phyloP scores from a whole-genome alignment of 1,140 invertebrate genomes.

The Macrobrachium nipponense region DNA sequence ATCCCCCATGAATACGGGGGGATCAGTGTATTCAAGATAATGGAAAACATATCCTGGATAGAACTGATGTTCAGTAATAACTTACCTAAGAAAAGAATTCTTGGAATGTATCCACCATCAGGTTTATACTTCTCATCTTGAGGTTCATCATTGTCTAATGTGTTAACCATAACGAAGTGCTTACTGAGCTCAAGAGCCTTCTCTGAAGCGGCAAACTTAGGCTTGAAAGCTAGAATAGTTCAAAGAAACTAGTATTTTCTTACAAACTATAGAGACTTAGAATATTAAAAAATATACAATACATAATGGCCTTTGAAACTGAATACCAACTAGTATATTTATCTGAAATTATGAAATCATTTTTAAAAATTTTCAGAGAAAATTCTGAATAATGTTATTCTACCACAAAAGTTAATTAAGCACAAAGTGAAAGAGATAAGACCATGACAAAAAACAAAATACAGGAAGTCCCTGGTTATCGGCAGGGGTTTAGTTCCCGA shows the following conservation, averaged over 20 bases:
- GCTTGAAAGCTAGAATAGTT: constrained; percentile 38
- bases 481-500: too few species aligned
- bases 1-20: too few species aligned
- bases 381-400: too few species aligned
- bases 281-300: too few species aligned
- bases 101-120: constrained; percentile 51
- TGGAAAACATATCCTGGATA: neutral
- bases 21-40: neutral
- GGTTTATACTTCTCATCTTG: constrained; percentile 33
- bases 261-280: neutral
- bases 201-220: constrained; percentile 48
- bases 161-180: constrained; percentile 52
- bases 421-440: too few species aligned
- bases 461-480: too few species aligned
- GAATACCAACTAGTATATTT: too few species aligned
- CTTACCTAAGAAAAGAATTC: constrained; percentile 49
- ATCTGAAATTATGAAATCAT: too few species aligned
- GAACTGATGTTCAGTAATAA: neutral
- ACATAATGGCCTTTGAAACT: too few species aligned
- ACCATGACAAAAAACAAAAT: too few species aligned
- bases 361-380: too few species aligned
- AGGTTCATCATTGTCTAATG: constrained; percentile 47
- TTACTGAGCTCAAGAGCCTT: constrained; percentile 37
- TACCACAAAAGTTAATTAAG: too few species aligned
- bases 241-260: neutral